Evolutionary conservation across 2,888 invertebrate genomes (phyloP), one percentile per base, ranked within the genome.

Genomic region (Clanis bilineata): DNA sequence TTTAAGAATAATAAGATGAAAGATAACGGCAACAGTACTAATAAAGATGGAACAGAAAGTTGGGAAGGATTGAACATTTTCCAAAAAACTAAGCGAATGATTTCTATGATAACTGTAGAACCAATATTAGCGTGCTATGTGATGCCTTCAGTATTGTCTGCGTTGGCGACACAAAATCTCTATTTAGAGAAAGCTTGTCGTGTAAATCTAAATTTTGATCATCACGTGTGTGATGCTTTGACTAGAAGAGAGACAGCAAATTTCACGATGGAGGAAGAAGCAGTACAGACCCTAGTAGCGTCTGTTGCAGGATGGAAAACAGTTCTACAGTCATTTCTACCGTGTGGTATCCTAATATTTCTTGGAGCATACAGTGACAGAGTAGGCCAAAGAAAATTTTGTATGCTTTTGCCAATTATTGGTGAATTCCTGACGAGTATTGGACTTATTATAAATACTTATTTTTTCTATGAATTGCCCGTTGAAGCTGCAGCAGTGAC

Each of bases 221-320:
- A 94, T 60, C 94, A 94, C 67, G 93, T 97, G 2, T 97, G 97
- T 81, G 95, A 95, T 73, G 96, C 97, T 0, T 85, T 97, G 39
- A 95, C 96, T 0, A 93, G 93, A 58, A 93, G 97, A 74, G 94
- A 96, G 69, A 97, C 96, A 21, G 93, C 94, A 10, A 93, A 93
- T 66, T 93, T 85, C 65, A 90, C 86, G 57, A 85, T 89, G 23
- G 94, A 94, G 82, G 94, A 94, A 80, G 93, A 93, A 79, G 93
- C 94, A 3, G 95, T 96, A 0, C 96, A 96, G 80, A 94, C 94
- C 63, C 85, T 96, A 69, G 96, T 96, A 1, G 97, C 97, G 0
- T 94, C 95, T 3, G 96, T 97, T 93, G 95, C 96, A 59, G 96
- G 96, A 21, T 97, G 97, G 97, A 97, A 97, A 80, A 96, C 97